Evolutionary conservation across 1,140 invertebrate species (phyloP).

Genomic region (Periplaneta americana): DNA sequence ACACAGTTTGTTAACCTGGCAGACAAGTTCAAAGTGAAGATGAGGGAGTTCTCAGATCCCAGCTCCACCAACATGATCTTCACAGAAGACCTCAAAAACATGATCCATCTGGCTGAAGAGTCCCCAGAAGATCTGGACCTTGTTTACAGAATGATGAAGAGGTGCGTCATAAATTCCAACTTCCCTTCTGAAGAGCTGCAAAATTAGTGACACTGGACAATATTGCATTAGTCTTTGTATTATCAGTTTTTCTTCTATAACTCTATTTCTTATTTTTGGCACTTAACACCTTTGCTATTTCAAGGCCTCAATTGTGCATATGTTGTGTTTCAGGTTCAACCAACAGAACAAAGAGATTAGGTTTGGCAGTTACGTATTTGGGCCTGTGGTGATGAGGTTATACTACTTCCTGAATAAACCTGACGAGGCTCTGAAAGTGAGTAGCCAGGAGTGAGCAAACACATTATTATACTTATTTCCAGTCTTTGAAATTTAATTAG

Average conservation of each 20-base stretch:
- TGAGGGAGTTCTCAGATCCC: constrained; percentile 51
- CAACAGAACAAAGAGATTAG: constrained; percentile 62
- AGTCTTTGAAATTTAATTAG: no score
- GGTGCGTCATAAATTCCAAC: constrained; percentile 35
- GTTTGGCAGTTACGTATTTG: constrained; percentile 76
- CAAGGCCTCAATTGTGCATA: no score
- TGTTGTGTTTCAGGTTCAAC: constrained; percentile 64
- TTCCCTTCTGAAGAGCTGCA: neutral
- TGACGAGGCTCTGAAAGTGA: constrained; percentile 53
- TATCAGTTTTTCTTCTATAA: no score
- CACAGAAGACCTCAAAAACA: constrained; percentile 79
- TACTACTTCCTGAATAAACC: constrained; percentile 65
- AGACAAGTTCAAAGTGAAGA: constrained; percentile 60
- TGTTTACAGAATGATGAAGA: constrained; percentile 59
- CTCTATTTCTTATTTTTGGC: no score
- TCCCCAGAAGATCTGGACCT: constrained; percentile 54
- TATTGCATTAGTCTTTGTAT: no score
- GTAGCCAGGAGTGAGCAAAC: neutral
- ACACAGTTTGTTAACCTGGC: constrained; percentile 50
- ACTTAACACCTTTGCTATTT: no score
- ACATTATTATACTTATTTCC: no score
- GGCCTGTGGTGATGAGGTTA: constrained; percentile 76
- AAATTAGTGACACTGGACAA: neutral
- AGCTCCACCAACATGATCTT: constrained; percentile 61
- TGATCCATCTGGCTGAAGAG: constrained; percentile 61